Evolutionary conservation across 2,797 vertebrate genomes (phyloP).

Genomic region (Tenualosa ilisha): DNA sequence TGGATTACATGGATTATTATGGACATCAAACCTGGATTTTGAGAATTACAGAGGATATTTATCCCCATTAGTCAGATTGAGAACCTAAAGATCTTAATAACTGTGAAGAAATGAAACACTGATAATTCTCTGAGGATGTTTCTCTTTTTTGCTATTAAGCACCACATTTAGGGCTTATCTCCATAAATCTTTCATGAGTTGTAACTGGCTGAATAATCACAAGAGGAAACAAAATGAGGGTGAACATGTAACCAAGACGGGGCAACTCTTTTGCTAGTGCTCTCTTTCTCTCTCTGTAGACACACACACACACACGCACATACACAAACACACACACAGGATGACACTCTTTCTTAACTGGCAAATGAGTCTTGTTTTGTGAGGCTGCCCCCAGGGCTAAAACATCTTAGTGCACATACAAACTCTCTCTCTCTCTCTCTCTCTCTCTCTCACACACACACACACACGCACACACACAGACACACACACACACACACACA

Average conservation of each 20-base stretch:
- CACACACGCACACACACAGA: slow-evolving; percentile 16
- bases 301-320: not conserved
- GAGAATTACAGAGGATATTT: not conserved
- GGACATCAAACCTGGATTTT: not conserved
- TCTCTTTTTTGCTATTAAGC: not conserved
- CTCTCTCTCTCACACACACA: not conserved
- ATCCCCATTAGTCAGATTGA: not conserved
- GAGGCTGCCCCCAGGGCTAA: not conserved
- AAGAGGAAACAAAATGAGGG: not conserved
- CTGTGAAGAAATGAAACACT: not conserved
- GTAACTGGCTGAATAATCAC: not conserved
- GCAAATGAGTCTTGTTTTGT: not conserved
- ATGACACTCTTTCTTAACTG: not conserved
- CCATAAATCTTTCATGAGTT: not conserved
- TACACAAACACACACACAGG: not conserved
- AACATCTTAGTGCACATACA: not conserved
- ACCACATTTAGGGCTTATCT: not conserved
- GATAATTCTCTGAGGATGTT: not conserved
- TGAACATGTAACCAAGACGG: not conserved
- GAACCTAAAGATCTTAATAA: not conserved
- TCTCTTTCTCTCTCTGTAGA: too few relatives aligned
- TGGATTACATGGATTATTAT: too few relatives aligned
- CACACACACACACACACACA: slow-evolving; percentile 14
- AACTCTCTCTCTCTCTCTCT: not conserved
- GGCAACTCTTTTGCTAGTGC: not conserved